Evolutionary conservation across 1,140 invertebrate species (phyloP).

Genomic region (Aphelenchoides besseyi): DNA sequence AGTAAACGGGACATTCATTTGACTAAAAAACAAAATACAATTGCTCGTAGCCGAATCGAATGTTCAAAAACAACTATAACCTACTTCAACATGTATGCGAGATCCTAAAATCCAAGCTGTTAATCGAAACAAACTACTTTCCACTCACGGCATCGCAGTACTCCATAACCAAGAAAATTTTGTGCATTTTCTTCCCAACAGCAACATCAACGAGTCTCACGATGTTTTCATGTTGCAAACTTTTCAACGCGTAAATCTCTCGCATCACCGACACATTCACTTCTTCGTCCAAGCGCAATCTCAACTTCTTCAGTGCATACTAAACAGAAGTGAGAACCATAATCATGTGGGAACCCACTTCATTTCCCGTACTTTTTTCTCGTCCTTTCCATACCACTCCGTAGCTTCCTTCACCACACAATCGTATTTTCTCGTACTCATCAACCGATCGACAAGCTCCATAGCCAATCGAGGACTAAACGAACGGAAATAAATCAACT

Average conservation of each 20-base stretch:
- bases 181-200: constrained; percentile 68
- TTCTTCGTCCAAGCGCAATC: constrained; percentile 96
- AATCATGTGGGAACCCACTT: constrained; percentile 71
- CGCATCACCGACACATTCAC: constrained; percentile 98
- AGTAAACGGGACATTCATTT: constrained; percentile 90
- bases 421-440: constrained; percentile 92
- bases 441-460: constrained; percentile 86
- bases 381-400: constrained; percentile 96
- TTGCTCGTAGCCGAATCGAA: too few relatives aligned
- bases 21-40: too few relatives aligned
- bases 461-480: constrained; percentile 65
- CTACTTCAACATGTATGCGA: constrained; percentile 96
- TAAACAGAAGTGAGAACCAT: constrained; percentile 23
- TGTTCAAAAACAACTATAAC: too few relatives aligned
- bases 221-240: constrained; percentile 95
- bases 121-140: constrained; percentile 16
- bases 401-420: constrained; percentile 95
- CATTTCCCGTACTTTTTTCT: constrained; percentile 77
- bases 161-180: constrained; percentile 98
- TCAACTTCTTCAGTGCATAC: constrained; percentile 90
- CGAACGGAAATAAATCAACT: constrained; percentile 6
- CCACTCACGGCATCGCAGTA: constrained; percentile 78
- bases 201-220: constrained; percentile 96
- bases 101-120: constrained; percentile 71
- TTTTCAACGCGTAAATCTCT: constrained; percentile 94